Percentiles rank a stretch among this genome's conserved stretches.
Evolutionary conservation across 30 jellyfish, hydroid and myxozoan species (phyloP).

Genomic region (Pelagia noctiluca): DNA sequence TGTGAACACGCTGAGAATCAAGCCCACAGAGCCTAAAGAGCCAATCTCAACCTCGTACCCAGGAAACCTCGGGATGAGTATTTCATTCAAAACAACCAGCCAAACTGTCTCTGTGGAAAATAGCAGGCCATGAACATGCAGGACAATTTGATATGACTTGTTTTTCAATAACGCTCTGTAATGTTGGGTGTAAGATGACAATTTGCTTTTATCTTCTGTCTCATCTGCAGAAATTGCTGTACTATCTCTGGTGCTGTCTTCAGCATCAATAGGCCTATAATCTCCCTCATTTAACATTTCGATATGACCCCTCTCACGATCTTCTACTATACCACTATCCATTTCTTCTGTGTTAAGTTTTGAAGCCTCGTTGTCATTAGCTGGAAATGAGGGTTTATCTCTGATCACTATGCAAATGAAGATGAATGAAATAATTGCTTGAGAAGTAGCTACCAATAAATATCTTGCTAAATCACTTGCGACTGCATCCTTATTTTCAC

Average conservation of each 20-base stretch:
- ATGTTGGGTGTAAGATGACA: no score
- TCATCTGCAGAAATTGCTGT: background rate
- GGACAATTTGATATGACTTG: constrained; percentile 19
- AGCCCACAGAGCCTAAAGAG: constrained; percentile 67
- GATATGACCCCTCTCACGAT: background rate
- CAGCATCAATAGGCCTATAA: no score
- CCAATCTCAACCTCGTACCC: constrained; percentile 86
- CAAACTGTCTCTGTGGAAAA: constrained; percentile 70
- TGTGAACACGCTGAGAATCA: constrained; percentile 60
- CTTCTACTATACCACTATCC: background rate
- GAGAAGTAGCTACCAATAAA: constrained; percentile 54
- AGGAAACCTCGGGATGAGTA: constrained; percentile 75
- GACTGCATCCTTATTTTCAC: constrained; percentile 5
- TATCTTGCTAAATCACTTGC: constrained; percentile 34
- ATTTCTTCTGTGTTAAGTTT: no score
- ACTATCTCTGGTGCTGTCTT: background rate
- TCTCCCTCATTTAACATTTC: background rate
- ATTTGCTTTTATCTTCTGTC: no score
- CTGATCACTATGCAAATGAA: constrained; percentile 46
- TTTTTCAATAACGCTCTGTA: constrained; percentile 26
- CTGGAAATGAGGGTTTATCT: constrained; percentile 83
- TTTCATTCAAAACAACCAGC: constrained; percentile 73
- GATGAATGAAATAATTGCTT: constrained; percentile 57
- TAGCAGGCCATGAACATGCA: constrained; percentile 58
- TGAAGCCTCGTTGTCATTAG: constrained; percentile 53